These are phyloP conservation scores for Lampris megalopsis DNA, from an alignment of 2,113 vertebrate species.

Conservation along the genomic window DNA sequence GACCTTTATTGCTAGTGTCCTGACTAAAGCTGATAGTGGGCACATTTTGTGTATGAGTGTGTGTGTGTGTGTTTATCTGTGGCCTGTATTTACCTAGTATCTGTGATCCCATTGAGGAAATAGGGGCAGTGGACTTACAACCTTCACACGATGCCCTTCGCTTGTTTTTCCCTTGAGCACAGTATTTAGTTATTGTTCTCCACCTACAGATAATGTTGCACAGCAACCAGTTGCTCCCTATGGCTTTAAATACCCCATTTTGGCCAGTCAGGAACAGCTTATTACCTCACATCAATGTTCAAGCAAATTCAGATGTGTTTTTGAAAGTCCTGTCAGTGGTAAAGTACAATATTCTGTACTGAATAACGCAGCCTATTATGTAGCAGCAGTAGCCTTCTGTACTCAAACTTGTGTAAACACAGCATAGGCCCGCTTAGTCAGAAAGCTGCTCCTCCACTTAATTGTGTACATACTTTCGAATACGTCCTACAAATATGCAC, in stretches of 20 bases:
- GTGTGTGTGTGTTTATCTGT: background rate
- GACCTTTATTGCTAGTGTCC: background rate
- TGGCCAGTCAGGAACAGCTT: background rate
- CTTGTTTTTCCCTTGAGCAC: background rate
- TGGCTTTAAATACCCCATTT: background rate
- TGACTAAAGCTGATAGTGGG: background rate
- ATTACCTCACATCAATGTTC: background rate
- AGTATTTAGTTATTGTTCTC: constrained; percentile 13
- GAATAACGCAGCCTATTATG: constrained; percentile 1
- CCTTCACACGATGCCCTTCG: constrained; percentile 22
- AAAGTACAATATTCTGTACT: background rate
- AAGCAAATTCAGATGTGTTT: background rate
- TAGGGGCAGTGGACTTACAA: constrained; percentile 41
- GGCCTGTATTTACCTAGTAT: constrained; percentile 70
- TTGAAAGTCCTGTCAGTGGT: background rate
- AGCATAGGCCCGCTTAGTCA: constrained; percentile 28
- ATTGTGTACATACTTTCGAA: too few relatives aligned
- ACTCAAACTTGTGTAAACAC: constrained; percentile 38
- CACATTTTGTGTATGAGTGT: background rate
- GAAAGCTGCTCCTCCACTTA: constrained; percentile 32
- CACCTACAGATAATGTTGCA: constrained; percentile 28
- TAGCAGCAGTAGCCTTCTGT: constrained; percentile 3
- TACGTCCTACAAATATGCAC: too few relatives aligned
- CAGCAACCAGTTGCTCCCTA: background rate
- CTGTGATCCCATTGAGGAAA: constrained; percentile 54